Percentiles rank a stretch among this genome's conserved stretches.
These are phyloP conservation scores for Eretmocerus hayati DNA, from an alignment of 2,888 invertebrate genomes.

Conservation along the genomic window DNA sequence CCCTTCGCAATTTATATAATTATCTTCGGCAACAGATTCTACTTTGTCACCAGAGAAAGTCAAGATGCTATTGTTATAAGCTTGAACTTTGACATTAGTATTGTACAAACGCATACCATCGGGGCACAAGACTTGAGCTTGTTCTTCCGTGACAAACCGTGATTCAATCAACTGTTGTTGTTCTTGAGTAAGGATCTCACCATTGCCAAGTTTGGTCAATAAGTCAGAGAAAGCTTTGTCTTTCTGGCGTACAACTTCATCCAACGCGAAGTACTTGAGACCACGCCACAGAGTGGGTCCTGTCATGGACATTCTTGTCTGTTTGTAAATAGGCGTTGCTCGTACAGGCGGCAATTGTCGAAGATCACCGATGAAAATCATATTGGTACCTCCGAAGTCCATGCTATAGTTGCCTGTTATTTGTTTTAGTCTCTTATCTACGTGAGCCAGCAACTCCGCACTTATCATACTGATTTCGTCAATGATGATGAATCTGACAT, in stretches of 20 bases:
- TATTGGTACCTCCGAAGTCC: conserved; percentile 36
- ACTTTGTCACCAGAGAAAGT: conserved; percentile 13
- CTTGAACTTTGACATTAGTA: conserved; percentile 29
- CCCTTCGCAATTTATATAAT: conserved; percentile 14
- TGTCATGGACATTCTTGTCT: conserved; percentile 26
- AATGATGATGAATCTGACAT: conserved; percentile 33
- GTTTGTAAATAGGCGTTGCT: conserved; percentile 33
- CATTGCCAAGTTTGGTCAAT: conserved; percentile 35
- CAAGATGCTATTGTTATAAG: conserved; percentile 28
- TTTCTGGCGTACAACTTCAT: conserved; percentile 36
- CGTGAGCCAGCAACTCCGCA: conserved; percentile 31
- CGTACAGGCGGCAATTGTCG: conserved; percentile 38
- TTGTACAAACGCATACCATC: conserved; percentile 29
- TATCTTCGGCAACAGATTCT: conserved; percentile 26
- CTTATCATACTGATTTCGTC: conserved; percentile 40
- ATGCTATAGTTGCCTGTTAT: conserved; percentile 34
- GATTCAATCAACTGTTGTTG: conserved; percentile 30
- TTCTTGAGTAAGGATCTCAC: conserved; percentile 22
- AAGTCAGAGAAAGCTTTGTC: conserved; percentile 34
- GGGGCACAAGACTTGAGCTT: conserved; percentile 27
- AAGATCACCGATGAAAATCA: conserved; percentile 40
- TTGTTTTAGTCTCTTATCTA: conserved; percentile 35
- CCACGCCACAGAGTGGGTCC: conserved; percentile 32
- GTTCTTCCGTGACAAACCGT: conserved; percentile 26
- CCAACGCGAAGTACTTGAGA: conserved; percentile 33